Percentiles rank a stretch among this genome's conserved stretches.
These are phyloP conservation scores for Gisinianus flammeolus DNA, from an alignment of 2,888 invertebrate species.

Conservation along the genomic window DNA sequence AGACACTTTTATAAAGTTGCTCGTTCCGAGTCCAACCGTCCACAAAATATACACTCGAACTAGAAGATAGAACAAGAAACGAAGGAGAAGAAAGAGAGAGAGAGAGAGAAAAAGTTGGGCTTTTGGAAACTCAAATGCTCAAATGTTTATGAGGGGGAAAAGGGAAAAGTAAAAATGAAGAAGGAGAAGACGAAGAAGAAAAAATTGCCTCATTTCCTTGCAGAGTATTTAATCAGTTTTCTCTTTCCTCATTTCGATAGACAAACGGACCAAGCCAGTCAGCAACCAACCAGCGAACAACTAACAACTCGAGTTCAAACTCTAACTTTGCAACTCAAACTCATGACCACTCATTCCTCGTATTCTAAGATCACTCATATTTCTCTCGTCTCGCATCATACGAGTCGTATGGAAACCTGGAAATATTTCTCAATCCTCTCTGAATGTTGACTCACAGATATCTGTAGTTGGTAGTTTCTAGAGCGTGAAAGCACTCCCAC, in stretches of 20 bases:
- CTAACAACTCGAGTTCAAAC: no score
- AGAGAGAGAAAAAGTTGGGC: background rate
- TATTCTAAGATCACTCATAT: no score
- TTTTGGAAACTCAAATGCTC: background rate
- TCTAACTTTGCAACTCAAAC: no score
- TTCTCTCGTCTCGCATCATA: no score
- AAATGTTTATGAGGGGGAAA: background rate
- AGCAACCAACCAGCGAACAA: no score
- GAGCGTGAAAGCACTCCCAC: no score
- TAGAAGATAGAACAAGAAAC: background rate
- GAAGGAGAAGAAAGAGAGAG: background rate
- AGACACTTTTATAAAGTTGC: slow-evolving; percentile 20
- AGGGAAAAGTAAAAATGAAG: background rate
- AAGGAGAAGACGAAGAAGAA: background rate
- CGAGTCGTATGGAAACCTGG: no score
- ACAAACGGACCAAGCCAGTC: no score
- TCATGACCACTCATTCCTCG: no score
- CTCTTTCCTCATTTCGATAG: background rate
- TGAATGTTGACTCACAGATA: no score
- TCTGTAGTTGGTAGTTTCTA: no score
- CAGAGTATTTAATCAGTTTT: background rate
- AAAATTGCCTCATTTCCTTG: slow-evolving; percentile 13
- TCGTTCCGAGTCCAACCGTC: background rate
- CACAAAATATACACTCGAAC: background rate
- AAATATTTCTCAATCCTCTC: no score